phyloP scores from a whole-genome alignment of 2,888 invertebrate genomes.

The Melikaiella ostensackeni region DNA sequence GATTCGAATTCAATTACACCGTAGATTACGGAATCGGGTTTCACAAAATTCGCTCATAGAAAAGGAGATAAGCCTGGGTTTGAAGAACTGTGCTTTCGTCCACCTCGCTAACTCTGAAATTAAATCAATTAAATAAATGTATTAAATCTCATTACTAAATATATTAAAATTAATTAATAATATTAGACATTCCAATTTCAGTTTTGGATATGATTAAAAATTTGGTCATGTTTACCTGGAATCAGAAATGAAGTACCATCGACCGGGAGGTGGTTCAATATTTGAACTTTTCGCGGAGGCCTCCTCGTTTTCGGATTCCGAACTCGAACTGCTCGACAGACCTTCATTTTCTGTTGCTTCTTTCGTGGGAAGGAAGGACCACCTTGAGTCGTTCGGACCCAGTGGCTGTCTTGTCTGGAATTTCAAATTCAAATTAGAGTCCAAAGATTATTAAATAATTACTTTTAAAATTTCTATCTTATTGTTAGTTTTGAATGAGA shows the following conservation, averaged over 20 bases:
- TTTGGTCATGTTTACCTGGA: constrained; percentile 78
- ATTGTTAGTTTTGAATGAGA: background rate
- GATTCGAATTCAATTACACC: background rate
- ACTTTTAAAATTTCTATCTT: background rate
- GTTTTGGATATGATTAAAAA: background rate
- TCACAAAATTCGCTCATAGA: constrained; percentile 95
- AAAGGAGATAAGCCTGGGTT: constrained; percentile 96
- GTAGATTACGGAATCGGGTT: constrained; percentile 37
- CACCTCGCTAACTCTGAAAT: constrained; percentile 84
- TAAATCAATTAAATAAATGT: background rate
- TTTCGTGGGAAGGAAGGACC: constrained; percentile 84
- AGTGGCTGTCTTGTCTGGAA: constrained; percentile 79
- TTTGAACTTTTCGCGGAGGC: constrained; percentile 72
- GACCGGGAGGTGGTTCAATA: constrained; percentile 82
- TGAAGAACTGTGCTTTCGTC: constrained; percentile 88
- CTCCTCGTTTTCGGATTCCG: constrained; percentile 76
- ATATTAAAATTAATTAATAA: too few relatives aligned
- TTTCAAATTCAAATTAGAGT: background rate
- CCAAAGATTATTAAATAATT: too few relatives aligned
- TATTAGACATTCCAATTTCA: background rate
- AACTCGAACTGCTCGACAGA: constrained; percentile 71
- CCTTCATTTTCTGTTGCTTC: constrained; percentile 64
- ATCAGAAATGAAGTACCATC: constrained; percentile 97
- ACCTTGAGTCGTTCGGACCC: constrained; percentile 82
- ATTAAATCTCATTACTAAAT: too few relatives aligned